phyloP scores from a whole-genome alignment of 2,888 invertebrate genomes.

The Drosophila diplacantha region DNA sequence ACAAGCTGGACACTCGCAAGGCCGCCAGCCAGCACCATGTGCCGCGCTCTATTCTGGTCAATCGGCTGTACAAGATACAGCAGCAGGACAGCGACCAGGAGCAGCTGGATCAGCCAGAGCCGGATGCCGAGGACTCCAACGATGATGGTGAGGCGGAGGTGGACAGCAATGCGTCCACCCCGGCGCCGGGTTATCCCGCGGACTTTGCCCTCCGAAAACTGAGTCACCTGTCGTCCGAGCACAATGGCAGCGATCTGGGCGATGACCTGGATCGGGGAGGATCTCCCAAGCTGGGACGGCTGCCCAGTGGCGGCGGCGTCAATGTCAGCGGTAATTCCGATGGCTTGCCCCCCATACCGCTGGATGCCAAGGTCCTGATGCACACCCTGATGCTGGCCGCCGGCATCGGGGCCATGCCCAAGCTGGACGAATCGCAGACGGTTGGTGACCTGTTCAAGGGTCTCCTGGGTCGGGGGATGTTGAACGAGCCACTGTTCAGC shows the following conservation, averaged over 20 bases:
- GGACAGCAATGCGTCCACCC: conserved; percentile 80
- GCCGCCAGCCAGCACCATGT: conserved; percentile 98
- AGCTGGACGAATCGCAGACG: conserved; percentile 71
- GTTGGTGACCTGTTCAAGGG: conserved; percentile 73
- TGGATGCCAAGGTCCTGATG: conserved; percentile 73
- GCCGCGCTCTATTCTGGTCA: conserved; percentile 95
- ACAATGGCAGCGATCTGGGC: conserved; percentile 65
- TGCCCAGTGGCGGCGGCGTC: conserved; percentile 33
- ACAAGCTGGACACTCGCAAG: conserved; percentile 93
- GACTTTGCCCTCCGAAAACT: conserved; percentile 64
- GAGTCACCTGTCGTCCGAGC: conserved; percentile 57
- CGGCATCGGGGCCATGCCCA: conserved; percentile 61
- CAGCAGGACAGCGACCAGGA: conserved; percentile 58
- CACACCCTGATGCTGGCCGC: conserved; percentile 75
- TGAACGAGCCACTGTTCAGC: conserved; percentile 55
- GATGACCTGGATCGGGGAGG: conserved; percentile 41
- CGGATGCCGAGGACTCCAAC: conserved; percentile 78
- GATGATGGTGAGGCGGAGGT: conserved; percentile 76
- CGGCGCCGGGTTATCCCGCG: conserved; percentile 47
- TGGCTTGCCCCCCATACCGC: conserved; percentile 48
- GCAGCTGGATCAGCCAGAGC: conserved; percentile 71
- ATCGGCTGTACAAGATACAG: conserved; percentile 90
- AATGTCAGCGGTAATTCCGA: conserved; percentile 27
- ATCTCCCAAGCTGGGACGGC: conserved; percentile 49
- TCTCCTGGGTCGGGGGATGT: conserved; percentile 56